Evolutionary conservation across 1,140 invertebrate species (phyloP), one percentile per base, ranked within the genome.

Genomic region (Bombus huntii): DNA sequence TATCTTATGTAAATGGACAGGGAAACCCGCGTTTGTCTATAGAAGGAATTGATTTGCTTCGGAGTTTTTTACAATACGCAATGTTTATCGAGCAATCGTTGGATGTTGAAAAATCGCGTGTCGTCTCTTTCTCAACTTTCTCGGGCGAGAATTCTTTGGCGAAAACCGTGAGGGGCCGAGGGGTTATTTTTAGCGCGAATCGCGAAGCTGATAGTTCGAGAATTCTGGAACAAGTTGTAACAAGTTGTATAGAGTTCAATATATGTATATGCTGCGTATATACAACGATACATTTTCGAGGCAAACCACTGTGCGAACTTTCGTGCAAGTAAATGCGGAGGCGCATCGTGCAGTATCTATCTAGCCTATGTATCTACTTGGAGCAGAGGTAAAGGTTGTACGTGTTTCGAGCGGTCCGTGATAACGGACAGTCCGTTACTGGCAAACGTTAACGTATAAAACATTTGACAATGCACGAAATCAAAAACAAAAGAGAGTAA

Each of bases 321-420:
- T 86, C 79, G 84, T 87, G 87, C 84, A 70, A 74, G 18, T 66
- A 81, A 80, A 83, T 72, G 80, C 72, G 47, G 42, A 47, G 71
- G 42, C 70, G 47, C n/a, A 39, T n/a, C 71, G 71, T 82, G 71
- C 42, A 75, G 25, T 10, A 22, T 62, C 18, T 44, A 75, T 74
- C 57, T 74, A 31, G 34, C 44, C 74, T 57, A 25, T 53, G 5
- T 42, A 83, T 83, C 82, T 78, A 70, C 65, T 71, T 44, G 57
- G 39, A 9, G n/a, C 25, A 22, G 66, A 78, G n/a, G 71, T 44
- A 62, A 77, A 62, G 53, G 53, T 37, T 62, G 42, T n/a, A 44
- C 34, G 57, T 81, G 62, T 82, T 42, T 44, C 53, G 62, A 72
- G 34, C 53, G 37, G 37, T 22, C 53, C 28, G 25, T 2, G 81